Evolutionary conservation across 1,140 invertebrate species (phyloP), one percentile per base, ranked within the genome.

Genomic region (Wiebesia pumilae): DNA sequence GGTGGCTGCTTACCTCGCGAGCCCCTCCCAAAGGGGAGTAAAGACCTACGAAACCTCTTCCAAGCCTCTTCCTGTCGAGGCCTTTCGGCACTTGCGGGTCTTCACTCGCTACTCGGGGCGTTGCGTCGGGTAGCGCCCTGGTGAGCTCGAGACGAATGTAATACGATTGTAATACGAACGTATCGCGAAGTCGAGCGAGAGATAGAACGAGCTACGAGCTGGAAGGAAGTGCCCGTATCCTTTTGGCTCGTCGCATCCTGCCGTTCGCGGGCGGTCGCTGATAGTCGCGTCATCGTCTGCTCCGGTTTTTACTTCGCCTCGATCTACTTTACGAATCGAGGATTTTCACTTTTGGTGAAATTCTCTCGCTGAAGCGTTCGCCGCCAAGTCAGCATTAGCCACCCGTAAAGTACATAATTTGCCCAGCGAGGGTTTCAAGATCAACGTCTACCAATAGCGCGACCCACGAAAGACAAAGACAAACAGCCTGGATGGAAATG

Each of bases 21-120:
- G 33, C 10, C 0, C 4, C 1, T 0, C 0, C 35, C 21, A 19
- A 40, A 27, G 16, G 69, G 38, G 35, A 71, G 69, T 43, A 54
- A 85, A 69, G 78, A 85, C 78, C 67, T 85, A 85, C 65, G 81
- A 81, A 81, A n/a, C n/a, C n/a, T n/a, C n/a, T n/a, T n/a, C n/a
- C n/a, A n/a, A 30, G 67, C 71, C 14, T 43, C 14, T 27, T 62
- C 21, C 3, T 62, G 6, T 24, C 3, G 24, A 27, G 27, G 58
- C 24, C 27, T 7, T 35, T 71, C 12, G 77, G 6, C 77, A 78
- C 77, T 85, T 81, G 65, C 51, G 33, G 30, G 84, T 62, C 84
- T 85, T 85, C 78, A 12, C 1, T 33, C 14, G 14, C 10, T 67
- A 12, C 1, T 33, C 14, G 14, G 2, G 10, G 33, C 27, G 27